These are phyloP conservation scores for Rissa tridactyla DNA, from an alignment of 2,113 vertebrate genomes.

Conservation along the genomic window DNA sequence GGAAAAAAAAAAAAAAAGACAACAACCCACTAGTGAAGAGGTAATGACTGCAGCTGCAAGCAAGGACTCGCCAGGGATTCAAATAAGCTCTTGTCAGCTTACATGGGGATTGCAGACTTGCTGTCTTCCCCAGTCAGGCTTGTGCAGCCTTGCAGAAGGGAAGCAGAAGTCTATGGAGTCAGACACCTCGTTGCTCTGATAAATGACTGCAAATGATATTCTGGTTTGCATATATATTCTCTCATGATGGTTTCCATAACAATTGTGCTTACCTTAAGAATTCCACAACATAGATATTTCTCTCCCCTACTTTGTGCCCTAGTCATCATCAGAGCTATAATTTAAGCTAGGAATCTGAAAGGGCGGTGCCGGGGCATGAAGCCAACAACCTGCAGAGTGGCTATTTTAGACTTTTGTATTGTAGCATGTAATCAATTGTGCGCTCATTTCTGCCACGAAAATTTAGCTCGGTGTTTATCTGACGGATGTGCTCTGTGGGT, in stretches of 20 bases:
- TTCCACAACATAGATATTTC: background rate
- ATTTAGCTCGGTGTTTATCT: background rate
- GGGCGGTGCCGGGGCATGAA: background rate
- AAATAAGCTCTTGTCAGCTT: background rate
- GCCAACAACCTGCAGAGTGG: background rate
- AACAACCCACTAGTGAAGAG: background rate
- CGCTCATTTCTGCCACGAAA: background rate
- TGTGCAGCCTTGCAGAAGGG: background rate
- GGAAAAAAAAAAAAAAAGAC: background rate
- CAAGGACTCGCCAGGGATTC: background rate
- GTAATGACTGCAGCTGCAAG: background rate
- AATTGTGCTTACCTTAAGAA: background rate
- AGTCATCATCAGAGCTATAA: background rate
- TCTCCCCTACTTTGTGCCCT: background rate
- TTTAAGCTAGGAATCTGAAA: background rate
- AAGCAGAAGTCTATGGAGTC: background rate
- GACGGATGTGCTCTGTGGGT: background rate
- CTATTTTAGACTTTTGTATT: background rate
- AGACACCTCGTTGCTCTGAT: background rate
- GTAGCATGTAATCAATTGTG: background rate
- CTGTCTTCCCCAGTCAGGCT: background rate
- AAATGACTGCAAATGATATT: background rate
- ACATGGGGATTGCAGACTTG: background rate
- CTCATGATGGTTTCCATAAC: background rate
- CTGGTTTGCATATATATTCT: background rate